Conservation (phyloP, 2,888 invertebrate species). For the Thera britannica region DNA sequence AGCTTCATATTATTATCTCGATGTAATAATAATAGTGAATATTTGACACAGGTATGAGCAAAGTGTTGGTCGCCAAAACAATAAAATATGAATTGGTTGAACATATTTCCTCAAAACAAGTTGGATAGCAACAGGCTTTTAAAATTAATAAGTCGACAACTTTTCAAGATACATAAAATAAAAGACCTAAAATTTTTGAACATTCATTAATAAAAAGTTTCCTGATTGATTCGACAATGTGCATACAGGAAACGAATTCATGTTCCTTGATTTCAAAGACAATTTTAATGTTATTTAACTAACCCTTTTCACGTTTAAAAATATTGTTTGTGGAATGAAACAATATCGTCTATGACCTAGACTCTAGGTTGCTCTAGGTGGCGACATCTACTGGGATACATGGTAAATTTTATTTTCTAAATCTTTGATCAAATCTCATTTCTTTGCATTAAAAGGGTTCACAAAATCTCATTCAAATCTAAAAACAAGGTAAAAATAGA, state of each 20-base stretch:
- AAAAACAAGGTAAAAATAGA: slow-evolving; percentile 9
- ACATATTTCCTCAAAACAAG: background rate
- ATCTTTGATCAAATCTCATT: background rate
- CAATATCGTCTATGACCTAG: too few relatives aligned
- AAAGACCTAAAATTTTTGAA: too few relatives aligned
- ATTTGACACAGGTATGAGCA: slow-evolving; percentile 57
- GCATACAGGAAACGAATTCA: too few relatives aligned
- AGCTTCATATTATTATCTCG: too few relatives aligned
- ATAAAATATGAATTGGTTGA: background rate
- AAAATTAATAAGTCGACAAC: background rate
- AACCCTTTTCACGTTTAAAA: background rate
- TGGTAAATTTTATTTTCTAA: too few relatives aligned
- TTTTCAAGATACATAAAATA: too few relatives aligned
- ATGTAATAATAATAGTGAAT: slow-evolving; percentile 13
- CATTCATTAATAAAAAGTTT: too few relatives aligned
- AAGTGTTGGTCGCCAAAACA: slow-evolving; percentile 45
- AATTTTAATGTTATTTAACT: slow-evolving; percentile 1
- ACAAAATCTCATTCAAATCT: slow-evolving; percentile 4
- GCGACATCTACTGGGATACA: background rate
- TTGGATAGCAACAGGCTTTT: background rate
- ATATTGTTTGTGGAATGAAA: background rate
- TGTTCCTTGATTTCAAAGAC: background rate
- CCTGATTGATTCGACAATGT: too few relatives aligned
- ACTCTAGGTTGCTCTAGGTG: background rate
- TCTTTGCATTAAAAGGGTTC: background rate